Evolutionary conservation across 2,888 invertebrate species (phyloP).

Genomic region (Diarsia mendica): DNA sequence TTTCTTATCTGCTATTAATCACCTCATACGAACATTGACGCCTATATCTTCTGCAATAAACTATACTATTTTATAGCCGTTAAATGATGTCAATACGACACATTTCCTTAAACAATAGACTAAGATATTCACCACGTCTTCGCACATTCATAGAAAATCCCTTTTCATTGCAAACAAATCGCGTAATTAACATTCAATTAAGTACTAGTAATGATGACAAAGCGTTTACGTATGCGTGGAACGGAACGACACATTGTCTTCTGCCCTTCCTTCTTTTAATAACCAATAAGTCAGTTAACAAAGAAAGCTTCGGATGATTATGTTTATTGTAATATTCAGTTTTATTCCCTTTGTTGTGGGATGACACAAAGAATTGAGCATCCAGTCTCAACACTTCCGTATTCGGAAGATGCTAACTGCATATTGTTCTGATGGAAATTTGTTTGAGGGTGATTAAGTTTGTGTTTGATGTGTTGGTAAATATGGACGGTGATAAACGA

Average conservation of each 20-base stretch:
- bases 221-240: conserved; percentile 52
- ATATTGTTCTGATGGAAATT: conserved; percentile 58
- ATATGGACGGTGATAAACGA: conserved; percentile 11
- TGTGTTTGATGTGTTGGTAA: conserved; percentile 31
- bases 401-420: conserved; percentile 36
- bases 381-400: conserved; percentile 48
- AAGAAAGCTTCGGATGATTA: conserved; percentile 64
- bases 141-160: conserved; percentile 43
- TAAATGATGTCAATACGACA: conserved; percentile 23
- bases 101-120: conserved; percentile 32
- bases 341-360: conserved; percentile 54
- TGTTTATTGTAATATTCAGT: conserved; percentile 47
- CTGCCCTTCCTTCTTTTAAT: conserved; percentile 35
- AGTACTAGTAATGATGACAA: conserved; percentile 46
- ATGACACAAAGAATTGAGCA: conserved; percentile 14
- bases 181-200: conserved; percentile 57
- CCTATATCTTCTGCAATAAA: conserved; percentile 22
- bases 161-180: conserved; percentile 57
- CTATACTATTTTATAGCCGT: conserved; percentile 16
- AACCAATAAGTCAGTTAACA: conserved; percentile 56
- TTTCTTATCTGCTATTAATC: conserved; percentile 14
- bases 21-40: conserved; percentile 18
- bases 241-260: conserved; percentile 19
- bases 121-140: conserved; percentile 46
- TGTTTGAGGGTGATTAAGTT: conserved; percentile 33